phyloP scores from a whole-genome alignment of 2,888 invertebrate species.

The Dynastes maya region DNA sequence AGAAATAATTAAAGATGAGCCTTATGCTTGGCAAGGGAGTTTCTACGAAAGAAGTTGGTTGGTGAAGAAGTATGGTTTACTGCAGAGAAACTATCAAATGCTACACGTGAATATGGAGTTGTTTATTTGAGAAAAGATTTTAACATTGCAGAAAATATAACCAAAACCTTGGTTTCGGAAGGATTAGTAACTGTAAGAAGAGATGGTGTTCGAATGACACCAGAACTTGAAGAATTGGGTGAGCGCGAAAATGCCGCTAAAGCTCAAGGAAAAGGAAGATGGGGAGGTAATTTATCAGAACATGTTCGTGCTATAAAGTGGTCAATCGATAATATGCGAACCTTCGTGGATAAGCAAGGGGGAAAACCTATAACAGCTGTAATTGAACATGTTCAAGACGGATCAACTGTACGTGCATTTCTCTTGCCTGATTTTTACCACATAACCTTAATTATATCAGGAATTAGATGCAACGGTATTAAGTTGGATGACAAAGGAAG shows the following conservation, averaged over 20 bases:
- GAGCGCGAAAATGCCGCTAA: conserved; percentile 94
- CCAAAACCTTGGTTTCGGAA: conserved; percentile 90
- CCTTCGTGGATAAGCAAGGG: conserved; percentile 87
- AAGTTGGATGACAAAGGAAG: conserved; percentile 83
- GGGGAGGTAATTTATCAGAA: conserved; percentile 72
- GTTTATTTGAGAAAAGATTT: conserved; percentile 86
- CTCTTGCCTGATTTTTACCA: conserved; percentile 94
- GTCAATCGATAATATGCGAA: conserved; percentile 85
- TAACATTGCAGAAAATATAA: conserved; percentile 87
- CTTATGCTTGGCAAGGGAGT: conserved; percentile 98
- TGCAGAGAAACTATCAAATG: conserved; percentile 87
- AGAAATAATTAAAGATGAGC: conserved; percentile 86
- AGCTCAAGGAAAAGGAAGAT: conserved; percentile 89
- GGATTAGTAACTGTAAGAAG: conserved; percentile 89
- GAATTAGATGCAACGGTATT: conserved; percentile 89
- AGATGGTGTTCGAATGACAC: conserved; percentile 77
- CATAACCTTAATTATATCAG: conserved; percentile 95
- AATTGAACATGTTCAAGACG: conserved; percentile 98
- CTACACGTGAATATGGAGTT: conserved; percentile 89
- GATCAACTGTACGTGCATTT: conserved; percentile 93
- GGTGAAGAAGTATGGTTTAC: conserved; percentile 92
- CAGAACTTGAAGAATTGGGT: conserved; percentile 80
- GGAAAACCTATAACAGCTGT: conserved; percentile 93
- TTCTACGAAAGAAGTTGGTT: conserved; percentile 91
- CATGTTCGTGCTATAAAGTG: conserved; percentile 92